Base-by-base conservation (phyloP, 2,113 vertebrate genomes). In the Indicator maculatus region DNA sequence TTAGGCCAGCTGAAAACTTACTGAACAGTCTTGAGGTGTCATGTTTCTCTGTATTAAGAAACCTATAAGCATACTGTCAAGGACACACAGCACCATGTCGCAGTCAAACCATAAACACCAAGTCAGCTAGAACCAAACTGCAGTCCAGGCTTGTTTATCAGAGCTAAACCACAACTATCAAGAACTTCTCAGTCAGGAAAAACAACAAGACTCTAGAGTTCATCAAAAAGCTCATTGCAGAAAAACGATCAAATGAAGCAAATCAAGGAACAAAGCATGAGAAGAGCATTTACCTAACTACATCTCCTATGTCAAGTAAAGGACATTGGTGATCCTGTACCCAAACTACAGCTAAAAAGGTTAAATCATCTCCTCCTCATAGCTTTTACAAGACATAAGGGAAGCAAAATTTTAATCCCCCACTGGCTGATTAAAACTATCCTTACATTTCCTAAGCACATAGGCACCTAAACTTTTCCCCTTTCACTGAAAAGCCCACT, bases 261-360 rank as follows among this genome's bases (percentile, higher is more conserved):
- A 55, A 8, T 12, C 1, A 63, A n/a, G 66, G 17, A 30, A 52
- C 7, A n/a, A 79, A 89, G 26, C 1, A 0, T 3, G 1, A 88
- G 23, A 39, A 77, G 2, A 88, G 21, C 14, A 45, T 73, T 74
- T 55, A 28, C 12, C 27, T 52, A 67, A 13, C 0, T 3, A 24
- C 24, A 38, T 6, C 21, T 38, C 30, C 2, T 31, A 6, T 14
- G 4, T 41, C 44, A 60, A 16, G 2, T 21, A 30, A 80, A 45
- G 9, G 27, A 31, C 12, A 33, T 4, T 45, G 5, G 86, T 15
- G 11, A 78, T n/a, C 38, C 75, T n/a, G 12, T 21, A 66, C 14
- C 14, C 13, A 55, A 71, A 36, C 11, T 8, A 28, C 8, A 74
- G 27, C n/a, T n/a, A 39, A 47, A 14, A 52, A 82, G 31, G 60